Evolutionary conservation across 2,888 invertebrate species (phyloP), one percentile per base, ranked within the genome.

Genomic region (Drosophila basisetae): DNA sequence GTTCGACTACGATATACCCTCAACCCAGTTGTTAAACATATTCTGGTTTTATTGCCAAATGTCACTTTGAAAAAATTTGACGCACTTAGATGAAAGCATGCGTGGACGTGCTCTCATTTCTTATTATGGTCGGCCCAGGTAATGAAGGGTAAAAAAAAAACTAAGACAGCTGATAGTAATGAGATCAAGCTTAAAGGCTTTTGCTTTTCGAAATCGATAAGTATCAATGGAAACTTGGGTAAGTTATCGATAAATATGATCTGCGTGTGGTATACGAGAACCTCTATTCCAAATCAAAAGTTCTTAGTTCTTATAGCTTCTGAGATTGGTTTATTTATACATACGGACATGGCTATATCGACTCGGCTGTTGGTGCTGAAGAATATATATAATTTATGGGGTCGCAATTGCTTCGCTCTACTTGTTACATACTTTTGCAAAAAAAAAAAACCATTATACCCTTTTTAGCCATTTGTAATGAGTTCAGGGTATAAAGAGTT

Each of bases 1-100:
- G 41, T 64, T 53, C 61, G 54, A 35, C 28, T 43, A n/a, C 33
- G 43, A 13, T 30, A 41, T 50, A 49, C 13, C 25, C 47, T 47
- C 28, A 47, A 25, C 47, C 25, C 25, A 47, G 47, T 4, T 25
- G 47, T 47, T 22, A 13, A 22, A 43, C 22, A 22, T 22, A 43
- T 43, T 43, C 11, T 22, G 3, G 6, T 22, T 22, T 43, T 43
- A 22, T 43, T 2, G 22, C 6, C 43, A 22, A 43, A 41, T n/a
- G n/a, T 41, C n/a, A n/a, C n/a, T n/a, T n/a, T n/a, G 10, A 41
- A 11, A n/a, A 43, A 22, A 43, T 22, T 11, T 47, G 7, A 4
- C 25, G 7, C 47, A 4, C 9, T 16, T 16, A 16, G 7, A 9
- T 25, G 16, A 2, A 16, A 22, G 16, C 47, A 22, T 7, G 18